Evolutionary conservation across 2,113 vertebrate genomes (phyloP), one percentile per base, ranked within the genome.

Genomic region (Actenoides hombroni): DNA sequence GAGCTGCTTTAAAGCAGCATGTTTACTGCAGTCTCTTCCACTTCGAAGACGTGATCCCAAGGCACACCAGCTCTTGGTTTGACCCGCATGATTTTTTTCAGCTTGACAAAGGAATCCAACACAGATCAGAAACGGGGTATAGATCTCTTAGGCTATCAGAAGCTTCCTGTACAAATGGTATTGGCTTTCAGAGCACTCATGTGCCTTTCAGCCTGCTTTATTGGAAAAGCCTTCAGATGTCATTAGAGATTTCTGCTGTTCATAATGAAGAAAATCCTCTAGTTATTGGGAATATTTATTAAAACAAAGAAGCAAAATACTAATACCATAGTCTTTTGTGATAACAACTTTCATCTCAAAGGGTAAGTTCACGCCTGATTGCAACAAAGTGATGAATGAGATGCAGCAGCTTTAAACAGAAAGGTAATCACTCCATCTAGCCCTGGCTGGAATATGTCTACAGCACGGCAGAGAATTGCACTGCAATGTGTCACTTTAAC

Each of bases 351-450:
- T 86, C 83, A 87, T 91, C 81, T 94, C 88, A 69, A 88, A 95
- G 86, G 79, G 71, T 78, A 88, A 83, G 53, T 96, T 94, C 77
- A 95, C n/a, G 70, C 92, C 86, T 92, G 92, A 91, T 87, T 57
- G 88, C 91, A 94, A 92, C 95, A 94, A 95, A 94, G 42, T 94
- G 92, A 96, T 94, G 95, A 97, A 94, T 76, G 86, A 96, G 88
- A 96, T 89, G 77, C 83, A 95, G 70, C 90, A 96, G 88, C 77
- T 94, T 92, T 44, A 94, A 91, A 95, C 90, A 67, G 70, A 74
- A 94, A 95, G 91, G 79, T 95, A 97, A 97, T 96, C 86, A 94
- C 54, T 95, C 94, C 70, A 77, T 91, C 91, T 95, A 94, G 89
- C 67, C 63, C 88, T 96, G 77, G 88, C 67, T 89, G 77, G 95